phyloP scores from a whole-genome alignment of 30 jellyfish, hydroid and myxozoan genomes.

The Phacellophora camtschatica region DNA sequence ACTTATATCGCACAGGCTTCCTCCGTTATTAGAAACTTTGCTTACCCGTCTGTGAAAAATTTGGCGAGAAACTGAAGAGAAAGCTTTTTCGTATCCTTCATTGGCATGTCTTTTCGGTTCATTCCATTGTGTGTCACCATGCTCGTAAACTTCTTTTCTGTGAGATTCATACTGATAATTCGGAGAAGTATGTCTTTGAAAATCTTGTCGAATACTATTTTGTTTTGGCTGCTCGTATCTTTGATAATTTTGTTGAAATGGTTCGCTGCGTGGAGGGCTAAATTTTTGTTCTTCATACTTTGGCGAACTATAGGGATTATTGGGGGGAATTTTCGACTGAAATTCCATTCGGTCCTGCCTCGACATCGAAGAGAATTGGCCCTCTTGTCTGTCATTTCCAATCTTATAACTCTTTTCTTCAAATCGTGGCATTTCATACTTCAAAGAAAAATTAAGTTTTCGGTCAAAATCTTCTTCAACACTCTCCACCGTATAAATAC shows the following conservation, averaged over 20 bases:
- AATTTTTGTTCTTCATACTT: neutral
- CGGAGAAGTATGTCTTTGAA: conserved; percentile 3
- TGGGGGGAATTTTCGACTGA: neutral
- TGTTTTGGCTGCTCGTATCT: conserved; percentile 1
- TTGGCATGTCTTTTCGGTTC: neutral
- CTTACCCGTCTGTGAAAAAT: conserved; percentile 23
- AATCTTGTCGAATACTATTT: neutral
- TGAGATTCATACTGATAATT: neutral
- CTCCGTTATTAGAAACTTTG: neutral
- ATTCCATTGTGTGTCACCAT: neutral
- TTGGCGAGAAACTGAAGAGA: conserved; percentile 25
- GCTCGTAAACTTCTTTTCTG: neutral
- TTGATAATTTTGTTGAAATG: neutral
- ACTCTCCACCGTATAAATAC: conserved; percentile 20
- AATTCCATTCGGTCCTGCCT: neutral
- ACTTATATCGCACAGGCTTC: neutral
- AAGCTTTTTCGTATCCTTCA: conserved; percentile 2
- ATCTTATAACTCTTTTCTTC: neutral
- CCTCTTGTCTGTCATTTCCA: neutral
- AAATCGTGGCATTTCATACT: conserved; percentile 8
- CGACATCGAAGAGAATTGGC: neutral
- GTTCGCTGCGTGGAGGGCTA: neutral
- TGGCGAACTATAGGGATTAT: neutral
- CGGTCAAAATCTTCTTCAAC: conserved; percentile 52
- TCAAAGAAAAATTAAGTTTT: neutral